Percentiles rank a stretch among this genome's conserved stretches.
Conservation (phyloP, 2,888 invertebrate species). For the Scaptodrosophila latifasciaeformis region DNA sequence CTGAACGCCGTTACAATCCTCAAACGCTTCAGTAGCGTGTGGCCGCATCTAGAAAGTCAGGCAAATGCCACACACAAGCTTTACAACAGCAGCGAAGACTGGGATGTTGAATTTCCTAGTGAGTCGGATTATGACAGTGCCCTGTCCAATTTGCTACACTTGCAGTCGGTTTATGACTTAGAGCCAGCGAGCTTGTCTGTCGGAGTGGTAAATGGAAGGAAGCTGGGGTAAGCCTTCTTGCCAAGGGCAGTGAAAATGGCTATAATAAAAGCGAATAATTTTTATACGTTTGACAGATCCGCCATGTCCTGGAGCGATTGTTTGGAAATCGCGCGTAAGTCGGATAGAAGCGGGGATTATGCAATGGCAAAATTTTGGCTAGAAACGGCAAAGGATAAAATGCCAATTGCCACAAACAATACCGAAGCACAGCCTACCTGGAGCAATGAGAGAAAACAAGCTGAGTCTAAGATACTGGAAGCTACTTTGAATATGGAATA, state of each 20-base stretch:
- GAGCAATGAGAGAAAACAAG: conserved; percentile 29
- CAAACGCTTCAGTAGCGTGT: conserved; percentile 91
- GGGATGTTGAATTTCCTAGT: conserved; percentile 49
- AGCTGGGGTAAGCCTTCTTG: conserved; percentile 52
- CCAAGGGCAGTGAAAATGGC: conserved; percentile 20
- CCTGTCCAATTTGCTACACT: conserved; percentile 65
- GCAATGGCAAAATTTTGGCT: conserved; percentile 67
- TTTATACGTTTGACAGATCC: conserved; percentile 41
- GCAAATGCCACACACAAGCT: conserved; percentile 40
- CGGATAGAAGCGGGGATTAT: conserved; percentile 55
- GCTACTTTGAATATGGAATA: conserved; percentile 55
- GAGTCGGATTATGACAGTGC: conserved; percentile 66
- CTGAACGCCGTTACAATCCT: conserved; percentile 94
- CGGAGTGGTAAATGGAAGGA: conserved; percentile 76
- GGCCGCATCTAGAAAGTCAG: conserved; percentile 80
- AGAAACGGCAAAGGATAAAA: conserved; percentile 58
- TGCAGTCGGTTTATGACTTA: conserved; percentile 81
- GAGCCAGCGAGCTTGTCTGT: conserved; percentile 77
- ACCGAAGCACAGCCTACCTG: conserved; percentile 12
- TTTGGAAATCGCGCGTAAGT: conserved; percentile 61
- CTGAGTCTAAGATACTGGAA: conserved; percentile 51
- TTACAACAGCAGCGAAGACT: conserved; percentile 14
- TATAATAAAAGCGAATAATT: too few relatives aligned
- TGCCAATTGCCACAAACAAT: conserved; percentile 37
- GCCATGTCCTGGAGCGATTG: conserved; percentile 71